Conservation (phyloP, 2,113 vertebrate genomes). For the Cyprinus carpio region DNA sequence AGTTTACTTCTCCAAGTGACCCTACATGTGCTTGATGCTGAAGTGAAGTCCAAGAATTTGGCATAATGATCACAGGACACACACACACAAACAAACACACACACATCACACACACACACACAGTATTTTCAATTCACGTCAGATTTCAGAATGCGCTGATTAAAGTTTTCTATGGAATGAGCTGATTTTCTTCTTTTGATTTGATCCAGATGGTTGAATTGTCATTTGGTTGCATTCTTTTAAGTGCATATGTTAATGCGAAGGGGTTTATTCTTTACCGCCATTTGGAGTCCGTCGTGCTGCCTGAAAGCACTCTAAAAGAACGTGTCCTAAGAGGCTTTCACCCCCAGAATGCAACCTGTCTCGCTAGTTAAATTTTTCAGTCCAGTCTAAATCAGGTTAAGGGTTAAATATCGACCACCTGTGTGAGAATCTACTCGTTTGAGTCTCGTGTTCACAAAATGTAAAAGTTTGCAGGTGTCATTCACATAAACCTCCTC, state of each 20-base stretch:
- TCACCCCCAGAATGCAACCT: slow-evolving; percentile 36
- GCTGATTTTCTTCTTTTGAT: background rate
- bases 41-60: background rate
- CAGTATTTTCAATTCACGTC: background rate
- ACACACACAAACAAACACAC: background rate
- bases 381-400: slow-evolving; percentile 33
- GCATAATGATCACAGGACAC: background rate
- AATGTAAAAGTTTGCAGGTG: slow-evolving; percentile 66
- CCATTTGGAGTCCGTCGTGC: background rate
- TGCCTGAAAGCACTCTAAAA: slow-evolving; percentile 10
- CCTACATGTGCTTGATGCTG: background rate
- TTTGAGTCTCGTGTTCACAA: slow-evolving; percentile 33
- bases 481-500: slow-evolving; percentile 53
- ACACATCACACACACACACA: too few species aligned
- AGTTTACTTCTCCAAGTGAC: too few species aligned
- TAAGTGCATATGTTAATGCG: background rate
- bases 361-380: slow-evolving; percentile 12
- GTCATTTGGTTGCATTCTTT: background rate
- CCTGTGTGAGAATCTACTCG: slow-evolving; percentile 36
- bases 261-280: background rate
- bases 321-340: slow-evolving; percentile 39
- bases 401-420: slow-evolving; percentile 22
- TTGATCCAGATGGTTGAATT: background rate
- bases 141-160: background rate
- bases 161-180: background rate